These are phyloP conservation scores for Aradophagus sp. DNA, from an alignment of 1,140 invertebrate genomes.

Conservation along the genomic window DNA sequence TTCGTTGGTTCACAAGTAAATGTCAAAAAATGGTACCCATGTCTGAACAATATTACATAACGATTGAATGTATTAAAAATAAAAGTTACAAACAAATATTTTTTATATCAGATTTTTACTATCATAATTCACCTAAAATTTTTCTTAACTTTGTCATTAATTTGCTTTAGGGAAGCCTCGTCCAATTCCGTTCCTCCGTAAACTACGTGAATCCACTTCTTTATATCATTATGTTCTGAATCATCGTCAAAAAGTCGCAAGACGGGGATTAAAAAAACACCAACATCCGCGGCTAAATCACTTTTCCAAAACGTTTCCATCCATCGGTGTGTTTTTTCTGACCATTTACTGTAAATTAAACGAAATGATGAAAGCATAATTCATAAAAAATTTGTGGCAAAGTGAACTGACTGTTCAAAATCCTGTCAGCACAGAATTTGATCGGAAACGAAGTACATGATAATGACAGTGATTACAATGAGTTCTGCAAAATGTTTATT, in stretches of 20 bases:
- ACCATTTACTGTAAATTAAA: slow-evolving; percentile 76
- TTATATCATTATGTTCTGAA: slow-evolving; percentile 45
- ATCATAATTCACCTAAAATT: slow-evolving; percentile 73
- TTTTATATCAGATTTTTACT: too few species aligned
- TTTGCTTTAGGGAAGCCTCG: slow-evolving; percentile 71
- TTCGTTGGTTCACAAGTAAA: slow-evolving; percentile 78
- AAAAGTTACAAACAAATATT: too few species aligned
- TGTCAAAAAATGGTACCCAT: slow-evolving; percentile 78
- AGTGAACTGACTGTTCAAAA: too few species aligned
- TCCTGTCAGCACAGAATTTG: too few species aligned
- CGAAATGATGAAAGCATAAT: not conserved
- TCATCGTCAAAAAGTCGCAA: slow-evolving; percentile 70
- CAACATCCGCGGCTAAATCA: slow-evolving; percentile 75
- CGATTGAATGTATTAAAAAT: not conserved
- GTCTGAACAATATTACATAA: slow-evolving; percentile 68
- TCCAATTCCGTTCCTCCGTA: slow-evolving; percentile 77
- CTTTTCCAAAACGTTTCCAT: slow-evolving; percentile 79
- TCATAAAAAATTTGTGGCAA: too few species aligned
- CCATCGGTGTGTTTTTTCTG: slow-evolving; percentile 77
- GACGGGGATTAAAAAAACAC: slow-evolving; percentile 78
- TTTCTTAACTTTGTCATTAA: slow-evolving; percentile 70
- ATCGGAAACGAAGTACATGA: too few species aligned
- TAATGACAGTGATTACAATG: too few species aligned
- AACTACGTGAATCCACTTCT: slow-evolving; percentile 76
- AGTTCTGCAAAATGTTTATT: too few species aligned